phyloP scores from a whole-genome alignment of 2,888 invertebrate species.

The Dolichopus griseipennis region DNA sequence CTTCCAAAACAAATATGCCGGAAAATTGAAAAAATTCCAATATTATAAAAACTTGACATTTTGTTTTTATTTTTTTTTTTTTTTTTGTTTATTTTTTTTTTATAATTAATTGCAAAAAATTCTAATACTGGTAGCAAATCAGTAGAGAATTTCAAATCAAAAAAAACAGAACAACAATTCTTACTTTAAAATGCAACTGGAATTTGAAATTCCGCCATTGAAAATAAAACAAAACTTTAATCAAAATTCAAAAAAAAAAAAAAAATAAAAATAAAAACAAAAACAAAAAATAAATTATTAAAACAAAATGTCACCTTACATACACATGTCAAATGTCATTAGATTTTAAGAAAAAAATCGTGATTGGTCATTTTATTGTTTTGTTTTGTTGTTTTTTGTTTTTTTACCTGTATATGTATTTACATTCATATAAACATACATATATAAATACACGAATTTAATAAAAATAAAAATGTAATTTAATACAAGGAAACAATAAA shows the following conservation, averaged over 20 bases:
- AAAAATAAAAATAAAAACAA: too few relatives aligned
- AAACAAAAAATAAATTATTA: neutral
- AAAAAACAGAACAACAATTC: neutral
- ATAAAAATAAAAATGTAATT: neutral
- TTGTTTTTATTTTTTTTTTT: too few relatives aligned
- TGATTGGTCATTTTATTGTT: neutral
- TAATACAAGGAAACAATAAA: conserved; percentile 1
- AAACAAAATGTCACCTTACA: neutral
- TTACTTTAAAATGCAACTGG: neutral
- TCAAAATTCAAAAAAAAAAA: too few relatives aligned
- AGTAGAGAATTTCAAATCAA: neutral
- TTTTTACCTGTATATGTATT: neutral
- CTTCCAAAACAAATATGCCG: neutral
- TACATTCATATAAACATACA: neutral
- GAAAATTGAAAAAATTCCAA: neutral
- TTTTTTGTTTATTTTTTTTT: too few relatives aligned
- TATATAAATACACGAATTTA: neutral
- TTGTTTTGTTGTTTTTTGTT: neutral
- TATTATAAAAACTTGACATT: neutral
- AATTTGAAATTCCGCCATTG: neutral
- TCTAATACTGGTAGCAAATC: too few relatives aligned
- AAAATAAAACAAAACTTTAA: neutral
- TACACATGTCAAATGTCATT: conserved; percentile 6
- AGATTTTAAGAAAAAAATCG: neutral
- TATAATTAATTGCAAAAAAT: too few relatives aligned